These are phyloP conservation scores for Bemisia tabaci DNA, from an alignment of 1,140 invertebrate genomes.

Conservation along the genomic window DNA sequence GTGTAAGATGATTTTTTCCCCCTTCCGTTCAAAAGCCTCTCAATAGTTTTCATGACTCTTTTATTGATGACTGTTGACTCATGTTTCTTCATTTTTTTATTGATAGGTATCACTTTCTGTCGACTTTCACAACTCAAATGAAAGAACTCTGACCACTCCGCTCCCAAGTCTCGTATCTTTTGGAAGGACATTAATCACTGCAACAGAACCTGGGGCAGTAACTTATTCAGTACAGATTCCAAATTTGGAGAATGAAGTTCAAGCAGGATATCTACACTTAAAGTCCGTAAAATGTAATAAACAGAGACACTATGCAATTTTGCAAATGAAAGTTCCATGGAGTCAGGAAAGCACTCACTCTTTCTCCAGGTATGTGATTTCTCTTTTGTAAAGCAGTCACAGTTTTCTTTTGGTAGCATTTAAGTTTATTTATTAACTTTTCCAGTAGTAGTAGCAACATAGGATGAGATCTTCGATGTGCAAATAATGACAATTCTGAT, in stretches of 20 bases:
- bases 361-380: neutral
- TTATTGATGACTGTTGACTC: too few relatives aligned
- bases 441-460: too few relatives aligned
- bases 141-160: neutral
- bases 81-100: too few relatives aligned
- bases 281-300: neutral
- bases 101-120: neutral
- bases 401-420: too few relatives aligned
- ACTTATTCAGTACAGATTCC: neutral
- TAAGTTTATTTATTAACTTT: too few relatives aligned
- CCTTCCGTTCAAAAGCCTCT: too few relatives aligned
- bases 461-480: too few relatives aligned
- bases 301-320: neutral
- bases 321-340: neutral
- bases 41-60: too few relatives aligned
- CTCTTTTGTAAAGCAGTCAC: too few relatives aligned
- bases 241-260: neutral
- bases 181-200: neutral
- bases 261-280: neutral
- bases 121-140: neutral
- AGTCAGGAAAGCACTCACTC: neutral
- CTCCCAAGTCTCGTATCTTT: neutral
- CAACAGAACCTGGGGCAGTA: neutral
- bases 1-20: too few relatives aligned
- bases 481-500: too few relatives aligned